phyloP scores from a whole-genome alignment of 2,888 invertebrate species.

The Eupithecia subfuscata region DNA sequence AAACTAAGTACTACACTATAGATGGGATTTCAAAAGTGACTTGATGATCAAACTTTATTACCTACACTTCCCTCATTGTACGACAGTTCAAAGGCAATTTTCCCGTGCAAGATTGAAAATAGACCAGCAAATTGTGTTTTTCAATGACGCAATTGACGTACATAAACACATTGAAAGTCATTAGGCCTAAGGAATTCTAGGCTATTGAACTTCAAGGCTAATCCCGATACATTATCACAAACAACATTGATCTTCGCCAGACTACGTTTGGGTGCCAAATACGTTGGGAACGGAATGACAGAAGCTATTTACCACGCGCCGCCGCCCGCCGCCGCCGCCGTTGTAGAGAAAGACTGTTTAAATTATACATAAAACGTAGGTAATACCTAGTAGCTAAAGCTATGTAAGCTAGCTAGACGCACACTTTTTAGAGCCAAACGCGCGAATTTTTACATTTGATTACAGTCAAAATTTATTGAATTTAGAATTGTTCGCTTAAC shows the following conservation, averaged over 20 bases:
- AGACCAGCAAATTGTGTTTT: slow-evolving; percentile 19
- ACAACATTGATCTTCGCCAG: slow-evolving; percentile 31
- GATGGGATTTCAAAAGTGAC: not conserved
- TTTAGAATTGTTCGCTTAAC: no score
- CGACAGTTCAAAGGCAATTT: slow-evolving; percentile 1
- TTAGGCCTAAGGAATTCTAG: slow-evolving; percentile 16
- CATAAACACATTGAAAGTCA: slow-evolving; percentile 27
- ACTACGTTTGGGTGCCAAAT: slow-evolving; percentile 27
- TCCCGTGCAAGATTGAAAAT: slow-evolving; percentile 20
- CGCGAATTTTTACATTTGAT: not conserved
- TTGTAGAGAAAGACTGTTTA: not conserved
- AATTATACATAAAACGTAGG: not conserved
- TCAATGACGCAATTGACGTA: slow-evolving; percentile 26
- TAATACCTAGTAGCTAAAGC: not conserved
- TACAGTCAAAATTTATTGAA: no score
- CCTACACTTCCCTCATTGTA: not conserved
- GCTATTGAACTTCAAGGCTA: slow-evolving; percentile 23
- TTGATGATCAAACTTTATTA: slow-evolving; percentile 7
- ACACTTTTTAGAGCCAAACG: not conserved
- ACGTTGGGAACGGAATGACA: slow-evolving; percentile 3
- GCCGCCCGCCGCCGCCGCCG: slow-evolving; percentile 12
- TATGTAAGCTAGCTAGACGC: not conserved
- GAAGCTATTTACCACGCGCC: slow-evolving; percentile 5
- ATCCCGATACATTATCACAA: slow-evolving; percentile 24
- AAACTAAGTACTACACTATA: not conserved